Conservation (phyloP, 2,888 invertebrate species). For the Polydrusus tereticollis region DNA sequence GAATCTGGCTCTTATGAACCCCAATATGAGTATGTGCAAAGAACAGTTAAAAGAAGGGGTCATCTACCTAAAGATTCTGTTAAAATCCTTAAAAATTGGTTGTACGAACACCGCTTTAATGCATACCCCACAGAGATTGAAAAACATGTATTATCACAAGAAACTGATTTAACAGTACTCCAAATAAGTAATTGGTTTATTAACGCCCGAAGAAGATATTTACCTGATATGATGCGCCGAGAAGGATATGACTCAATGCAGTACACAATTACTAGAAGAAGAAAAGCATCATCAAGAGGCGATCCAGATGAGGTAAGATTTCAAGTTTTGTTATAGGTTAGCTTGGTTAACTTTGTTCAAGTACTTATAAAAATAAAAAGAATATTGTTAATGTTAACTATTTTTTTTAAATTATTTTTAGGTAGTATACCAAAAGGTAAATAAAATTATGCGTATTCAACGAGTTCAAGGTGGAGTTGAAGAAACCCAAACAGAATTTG, state of each 20-base stretch:
- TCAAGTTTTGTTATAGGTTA: neutral
- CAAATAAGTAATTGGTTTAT: constrained; percentile 68
- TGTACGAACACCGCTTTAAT: constrained; percentile 66
- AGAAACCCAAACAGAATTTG: constrained; percentile 60
- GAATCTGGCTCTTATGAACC: constrained; percentile 33
- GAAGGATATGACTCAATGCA: constrained; percentile 66
- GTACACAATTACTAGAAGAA: constrained; percentile 64
- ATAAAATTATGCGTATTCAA: constrained; percentile 59
- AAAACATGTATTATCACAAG: constrained; percentile 65
- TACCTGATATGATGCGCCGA: constrained; percentile 66
- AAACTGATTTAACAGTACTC: constrained; percentile 65
- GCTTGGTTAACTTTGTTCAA: neutral
- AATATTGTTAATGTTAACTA: neutral
- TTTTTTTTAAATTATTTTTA: constrained; percentile 20
- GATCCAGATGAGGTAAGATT: constrained; percentile 33
- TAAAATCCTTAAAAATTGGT: constrained; percentile 65
- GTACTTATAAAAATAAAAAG: neutral
- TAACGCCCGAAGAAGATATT: constrained; percentile 63
- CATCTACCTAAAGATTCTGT: constrained; percentile 66
- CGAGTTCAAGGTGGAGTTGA: constrained; percentile 59
- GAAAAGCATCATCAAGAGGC: constrained; percentile 55
- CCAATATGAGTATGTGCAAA: constrained; percentile 52
- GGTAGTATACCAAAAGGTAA: constrained; percentile 57
- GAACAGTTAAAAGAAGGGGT: constrained; percentile 61
- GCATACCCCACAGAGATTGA: constrained; percentile 67